Conservation (phyloP, 2,888 invertebrate genomes). For the Nezara viridula region DNA sequence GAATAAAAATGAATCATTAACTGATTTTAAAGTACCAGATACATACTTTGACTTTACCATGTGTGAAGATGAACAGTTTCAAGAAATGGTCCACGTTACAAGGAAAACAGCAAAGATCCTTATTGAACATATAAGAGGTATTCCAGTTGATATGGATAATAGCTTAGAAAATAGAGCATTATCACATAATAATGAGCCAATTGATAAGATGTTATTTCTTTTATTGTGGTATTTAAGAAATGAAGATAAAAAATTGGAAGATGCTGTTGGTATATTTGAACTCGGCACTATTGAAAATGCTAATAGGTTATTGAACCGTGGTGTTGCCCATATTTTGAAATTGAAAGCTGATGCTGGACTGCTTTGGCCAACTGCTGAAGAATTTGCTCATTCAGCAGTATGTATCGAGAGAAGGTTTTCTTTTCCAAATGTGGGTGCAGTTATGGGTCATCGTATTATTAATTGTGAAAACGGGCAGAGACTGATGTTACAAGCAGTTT, state of each 20-base stretch:
- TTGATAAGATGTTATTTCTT: slow-evolving; percentile 28
- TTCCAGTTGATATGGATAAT: slow-evolving; percentile 27
- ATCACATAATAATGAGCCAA: neutral
- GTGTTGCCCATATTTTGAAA: neutral
- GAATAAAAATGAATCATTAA: neutral
- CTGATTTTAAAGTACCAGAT: neutral
- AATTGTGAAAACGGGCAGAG: neutral
- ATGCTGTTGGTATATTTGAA: slow-evolving; percentile 2
- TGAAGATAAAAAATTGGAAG: slow-evolving; percentile 2
- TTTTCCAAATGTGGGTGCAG: neutral
- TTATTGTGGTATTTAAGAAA: slow-evolving; percentile 32
- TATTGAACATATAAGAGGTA: slow-evolving; percentile 41
- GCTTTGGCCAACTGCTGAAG: neutral
- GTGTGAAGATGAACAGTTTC: slow-evolving; percentile 43
- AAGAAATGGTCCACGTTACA: slow-evolving; percentile 32
- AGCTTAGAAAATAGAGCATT: neutral
- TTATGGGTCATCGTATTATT: neutral
- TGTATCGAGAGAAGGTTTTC: neutral
- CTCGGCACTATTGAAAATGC: neutral
- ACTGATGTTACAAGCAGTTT: slow-evolving; percentile 5
- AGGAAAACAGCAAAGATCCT: slow-evolving; percentile 19
- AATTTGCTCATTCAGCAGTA: neutral
- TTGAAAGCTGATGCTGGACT: slow-evolving; percentile 39
- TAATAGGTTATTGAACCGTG: neutral
- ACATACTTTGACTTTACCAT: slow-evolving; percentile 30